A percentile compares a stretch with the other conserved stretches of the same genome.
Conservation (phyloP, 2,113 vertebrate genomes). For the Synodontis membranacea region DNA sequence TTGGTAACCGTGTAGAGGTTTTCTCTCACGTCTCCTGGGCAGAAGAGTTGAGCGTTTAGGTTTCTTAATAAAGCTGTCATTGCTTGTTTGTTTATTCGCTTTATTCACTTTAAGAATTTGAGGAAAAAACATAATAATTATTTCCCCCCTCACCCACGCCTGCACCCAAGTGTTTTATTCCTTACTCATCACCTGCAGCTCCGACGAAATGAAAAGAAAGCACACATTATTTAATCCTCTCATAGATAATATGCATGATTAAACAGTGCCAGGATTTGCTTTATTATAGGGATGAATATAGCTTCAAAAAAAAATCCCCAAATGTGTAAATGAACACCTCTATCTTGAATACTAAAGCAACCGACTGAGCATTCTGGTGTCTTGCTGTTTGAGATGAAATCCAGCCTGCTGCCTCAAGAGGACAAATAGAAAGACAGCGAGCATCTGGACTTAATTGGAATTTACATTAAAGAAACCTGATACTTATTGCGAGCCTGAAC, state of each 20-base stretch:
- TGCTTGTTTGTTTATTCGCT: neutral
- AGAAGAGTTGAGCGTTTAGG: neutral
- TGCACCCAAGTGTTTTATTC: neutral
- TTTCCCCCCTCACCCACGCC: neutral
- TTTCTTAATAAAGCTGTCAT: neutral
- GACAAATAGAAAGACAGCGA: neutral
- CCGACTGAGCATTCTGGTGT: neutral
- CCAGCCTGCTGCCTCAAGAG: neutral
- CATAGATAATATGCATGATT: neutral
- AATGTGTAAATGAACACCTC: neutral
- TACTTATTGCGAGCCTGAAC: slow-evolving; percentile 37
- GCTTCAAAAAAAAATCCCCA: neutral
- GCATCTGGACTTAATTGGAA: slow-evolving; percentile 52
- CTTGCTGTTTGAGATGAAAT: neutral
- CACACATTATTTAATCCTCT: slow-evolving; percentile 1
- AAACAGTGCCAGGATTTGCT: neutral
- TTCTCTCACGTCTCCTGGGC: neutral
- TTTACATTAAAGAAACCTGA: slow-evolving; percentile 46
- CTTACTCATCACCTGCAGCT: neutral
- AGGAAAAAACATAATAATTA: neutral
- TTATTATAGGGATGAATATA: neutral
- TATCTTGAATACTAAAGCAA: neutral
- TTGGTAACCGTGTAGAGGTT: neutral
- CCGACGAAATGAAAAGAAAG: neutral
- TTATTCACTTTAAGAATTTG: neutral